Percentiles rank a stretch among this genome's conserved stretches.
phyloP scores from a whole-genome alignment of 2,797 vertebrate species.

The Sebastes hubbsi region DNA sequence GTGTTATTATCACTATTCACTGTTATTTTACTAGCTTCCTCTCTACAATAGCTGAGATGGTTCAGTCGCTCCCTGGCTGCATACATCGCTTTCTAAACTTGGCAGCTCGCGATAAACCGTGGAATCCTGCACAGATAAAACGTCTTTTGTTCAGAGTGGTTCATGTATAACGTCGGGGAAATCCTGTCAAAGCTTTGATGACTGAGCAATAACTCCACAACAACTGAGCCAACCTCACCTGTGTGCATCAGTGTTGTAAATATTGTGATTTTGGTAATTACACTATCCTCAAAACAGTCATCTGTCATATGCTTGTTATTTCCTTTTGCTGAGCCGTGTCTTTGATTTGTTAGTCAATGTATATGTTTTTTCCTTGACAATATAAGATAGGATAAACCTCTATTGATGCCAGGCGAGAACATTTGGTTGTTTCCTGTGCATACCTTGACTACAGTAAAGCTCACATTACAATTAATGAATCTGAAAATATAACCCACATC shows the following conservation, averaged over 20 bases:
- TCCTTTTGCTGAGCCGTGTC: not conserved
- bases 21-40: not conserved
- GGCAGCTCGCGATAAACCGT: not conserved
- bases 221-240: too few species aligned
- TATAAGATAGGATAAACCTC: not conserved
- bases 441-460: not conserved
- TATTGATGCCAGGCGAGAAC: not conserved
- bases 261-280: not conserved
- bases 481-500: not conserved
- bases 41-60: not conserved
- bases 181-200: not conserved
- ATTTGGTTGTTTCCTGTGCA: not conserved
- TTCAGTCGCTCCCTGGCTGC: not conserved
- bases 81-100: not conserved
- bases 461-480: not conserved
- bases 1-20: too few species aligned
- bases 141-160: not conserved
- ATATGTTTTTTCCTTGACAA: not conserved
- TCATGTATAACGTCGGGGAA: not conserved
- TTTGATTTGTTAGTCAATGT: not conserved
- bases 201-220: not conserved
- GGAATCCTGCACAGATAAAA: not conserved
- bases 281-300: too few species aligned
- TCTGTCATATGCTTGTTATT: not conserved
- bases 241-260: not conserved